These are phyloP conservation scores for Cassiopea xamachana DNA, from an alignment of 30 jellyfish, hydroid and myxozoan species.

Conservation along the genomic window DNA sequence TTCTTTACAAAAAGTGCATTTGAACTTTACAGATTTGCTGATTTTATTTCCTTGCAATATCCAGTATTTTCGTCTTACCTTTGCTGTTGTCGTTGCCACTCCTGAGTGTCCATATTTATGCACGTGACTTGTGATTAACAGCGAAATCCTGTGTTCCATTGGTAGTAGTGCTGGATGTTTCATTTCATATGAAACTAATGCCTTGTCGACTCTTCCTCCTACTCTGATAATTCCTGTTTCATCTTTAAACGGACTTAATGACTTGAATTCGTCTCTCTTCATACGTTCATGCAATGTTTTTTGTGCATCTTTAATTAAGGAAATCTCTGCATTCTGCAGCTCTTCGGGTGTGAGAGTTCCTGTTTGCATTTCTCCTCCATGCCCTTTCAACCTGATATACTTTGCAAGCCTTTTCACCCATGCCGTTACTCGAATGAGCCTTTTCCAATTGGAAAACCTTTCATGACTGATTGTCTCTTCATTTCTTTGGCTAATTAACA, in stretches of 20 bases:
- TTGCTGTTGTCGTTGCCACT: constrained; percentile 62
- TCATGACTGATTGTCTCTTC: constrained; percentile 37
- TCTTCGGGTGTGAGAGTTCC: constrained; percentile 73
- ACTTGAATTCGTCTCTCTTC: constrained; percentile 52
- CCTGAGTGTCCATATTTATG: constrained; percentile 65
- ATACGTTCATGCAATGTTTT: constrained; percentile 50
- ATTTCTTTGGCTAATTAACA: constrained; percentile 23
- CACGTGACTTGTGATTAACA: constrained; percentile 38
- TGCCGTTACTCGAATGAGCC: constrained; percentile 52
- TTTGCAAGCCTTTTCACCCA: constrained; percentile 62
- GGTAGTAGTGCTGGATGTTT: constrained; percentile 71
- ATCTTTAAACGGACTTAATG: constrained; percentile 48
- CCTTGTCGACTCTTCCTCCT: constrained; percentile 60
- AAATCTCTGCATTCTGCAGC: constrained; percentile 52
- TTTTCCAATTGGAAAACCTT: constrained; percentile 62
- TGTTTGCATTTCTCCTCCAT: background rate
- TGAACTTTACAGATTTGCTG: constrained; percentile 63
- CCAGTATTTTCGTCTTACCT: constrained; percentile 58
- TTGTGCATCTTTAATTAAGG: constrained; percentile 72
- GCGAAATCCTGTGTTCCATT: background rate
- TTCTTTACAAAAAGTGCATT: constrained; percentile 56
- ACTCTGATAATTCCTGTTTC: constrained; percentile 49
- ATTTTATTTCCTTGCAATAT: constrained; percentile 55
- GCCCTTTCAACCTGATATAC: constrained; percentile 21
- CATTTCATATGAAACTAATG: constrained; percentile 57